Conservation (phyloP, 2,113 vertebrate species). For the Amazona vittata region DNA sequence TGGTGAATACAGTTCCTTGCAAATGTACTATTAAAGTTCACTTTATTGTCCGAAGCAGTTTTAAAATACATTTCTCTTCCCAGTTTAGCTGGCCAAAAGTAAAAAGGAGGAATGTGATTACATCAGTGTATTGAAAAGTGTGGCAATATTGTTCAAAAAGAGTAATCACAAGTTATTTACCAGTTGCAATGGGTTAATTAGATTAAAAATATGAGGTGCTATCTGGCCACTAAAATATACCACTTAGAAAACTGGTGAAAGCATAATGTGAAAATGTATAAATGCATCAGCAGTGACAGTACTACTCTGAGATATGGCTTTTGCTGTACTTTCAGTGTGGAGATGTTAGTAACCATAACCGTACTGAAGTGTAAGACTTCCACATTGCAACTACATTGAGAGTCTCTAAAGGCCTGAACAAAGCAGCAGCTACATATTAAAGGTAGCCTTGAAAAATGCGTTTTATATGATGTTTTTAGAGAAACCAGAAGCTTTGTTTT, state of each 20-base stretch:
- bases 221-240: background rate
- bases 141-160: background rate
- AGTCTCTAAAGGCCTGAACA: background rate
- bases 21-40: background rate
- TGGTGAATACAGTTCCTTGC: background rate
- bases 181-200: background rate
- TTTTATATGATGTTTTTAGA: background rate
- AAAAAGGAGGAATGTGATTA: background rate
- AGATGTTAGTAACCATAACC: background rate
- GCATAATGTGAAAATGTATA: background rate
- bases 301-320: background rate
- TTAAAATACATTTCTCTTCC: background rate
- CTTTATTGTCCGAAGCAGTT: background rate
- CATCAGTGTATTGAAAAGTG: background rate
- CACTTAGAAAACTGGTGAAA: background rate
- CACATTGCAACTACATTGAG: background rate
- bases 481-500: background rate
- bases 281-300: background rate
- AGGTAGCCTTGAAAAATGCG: background rate
- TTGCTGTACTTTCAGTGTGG: background rate
- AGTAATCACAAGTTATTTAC: background rate
- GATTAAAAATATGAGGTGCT: background rate
- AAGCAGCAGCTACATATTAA: background rate
- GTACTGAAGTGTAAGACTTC: background rate
- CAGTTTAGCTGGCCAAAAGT: background rate